These are phyloP conservation scores for Amblyjoppa proteus DNA, from an alignment of 2,888 invertebrate genomes.

Conservation along the genomic window DNA sequence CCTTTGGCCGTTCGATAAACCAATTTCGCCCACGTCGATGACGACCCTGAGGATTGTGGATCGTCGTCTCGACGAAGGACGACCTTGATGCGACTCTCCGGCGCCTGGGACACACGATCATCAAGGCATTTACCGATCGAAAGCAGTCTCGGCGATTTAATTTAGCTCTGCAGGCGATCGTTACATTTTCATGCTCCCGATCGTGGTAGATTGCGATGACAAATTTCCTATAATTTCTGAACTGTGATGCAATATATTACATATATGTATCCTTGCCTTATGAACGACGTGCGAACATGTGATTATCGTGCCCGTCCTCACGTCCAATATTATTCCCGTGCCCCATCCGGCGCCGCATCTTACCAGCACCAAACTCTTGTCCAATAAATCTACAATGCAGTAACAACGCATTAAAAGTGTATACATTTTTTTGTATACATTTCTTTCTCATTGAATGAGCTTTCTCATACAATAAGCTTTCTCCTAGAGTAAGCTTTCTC, in stretches of 20 bases:
- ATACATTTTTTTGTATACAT: too few relatives aligned
- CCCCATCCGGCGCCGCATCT: constrained; percentile 88
- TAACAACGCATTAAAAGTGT: too few relatives aligned
- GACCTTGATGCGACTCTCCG: constrained; percentile 74
- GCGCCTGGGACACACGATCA: constrained; percentile 72
- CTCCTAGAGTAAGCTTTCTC: too few relatives aligned
- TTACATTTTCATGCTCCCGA: constrained; percentile 33
- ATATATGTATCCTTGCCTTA: constrained; percentile 81
- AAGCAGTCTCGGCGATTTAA: constrained; percentile 17
- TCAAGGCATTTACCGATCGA: constrained; percentile 26
- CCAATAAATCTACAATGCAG: constrained; percentile 83
- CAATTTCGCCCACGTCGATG: constrained; percentile 75
- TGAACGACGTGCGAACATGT: constrained; percentile 88
- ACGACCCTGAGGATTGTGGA: constrained; percentile 61
- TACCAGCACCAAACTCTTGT: constrained; percentile 86
- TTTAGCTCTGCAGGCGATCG: background rate
- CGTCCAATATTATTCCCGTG: constrained; percentile 86
- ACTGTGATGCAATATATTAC: too few relatives aligned
- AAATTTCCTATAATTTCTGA: constrained; percentile 47
- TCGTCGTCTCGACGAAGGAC: constrained; percentile 69
- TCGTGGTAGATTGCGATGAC: constrained; percentile 21
- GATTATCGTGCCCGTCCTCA: constrained; percentile 85
- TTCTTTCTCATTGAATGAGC: too few relatives aligned
- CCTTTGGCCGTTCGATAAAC: constrained; percentile 80
- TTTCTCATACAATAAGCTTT: too few relatives aligned